A percentile compares a stretch with the other conserved stretches of the same genome.
Evolutionary conservation across 2,113 vertebrate genomes (phyloP).

Genomic region (Aspiorhynchus laticeps): DNA sequence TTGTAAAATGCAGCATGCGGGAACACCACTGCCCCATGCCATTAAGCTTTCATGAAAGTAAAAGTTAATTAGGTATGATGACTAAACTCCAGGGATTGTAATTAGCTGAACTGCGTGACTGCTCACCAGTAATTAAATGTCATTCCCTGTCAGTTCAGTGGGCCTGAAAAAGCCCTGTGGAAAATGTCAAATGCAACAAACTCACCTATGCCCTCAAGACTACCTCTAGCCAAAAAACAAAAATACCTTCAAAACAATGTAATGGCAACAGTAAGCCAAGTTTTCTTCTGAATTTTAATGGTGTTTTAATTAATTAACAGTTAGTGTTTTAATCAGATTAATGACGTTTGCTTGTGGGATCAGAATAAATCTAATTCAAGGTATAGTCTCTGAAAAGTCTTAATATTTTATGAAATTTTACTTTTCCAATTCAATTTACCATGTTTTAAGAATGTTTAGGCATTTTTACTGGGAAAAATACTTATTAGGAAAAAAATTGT

Average conservation of each 20-base stretch:
- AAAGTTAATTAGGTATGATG: constrained; percentile 94
- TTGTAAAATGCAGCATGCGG: constrained; percentile 73
- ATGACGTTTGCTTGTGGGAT: background rate
- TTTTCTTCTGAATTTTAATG: background rate
- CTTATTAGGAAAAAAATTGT: background rate
- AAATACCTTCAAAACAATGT: constrained; percentile 30
- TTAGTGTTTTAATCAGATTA: background rate
- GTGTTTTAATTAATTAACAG: background rate
- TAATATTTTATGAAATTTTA: background rate
- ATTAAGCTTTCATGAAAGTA: constrained; percentile 91
- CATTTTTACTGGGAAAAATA: background rate
- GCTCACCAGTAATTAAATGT: constrained; percentile 92
- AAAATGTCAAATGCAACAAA: constrained; percentile 74
- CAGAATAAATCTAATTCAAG: background rate
- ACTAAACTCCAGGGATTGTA: constrained; percentile 89
- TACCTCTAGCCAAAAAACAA: constrained; percentile 51
- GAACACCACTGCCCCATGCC: constrained; percentile 68
- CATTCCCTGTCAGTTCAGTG: constrained; percentile 85
- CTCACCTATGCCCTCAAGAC: constrained; percentile 66
- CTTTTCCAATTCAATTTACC: background rate
- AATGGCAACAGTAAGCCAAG: background rate
- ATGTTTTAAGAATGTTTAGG: background rate
- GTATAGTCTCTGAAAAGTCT: background rate
- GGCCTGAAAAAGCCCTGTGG: constrained; percentile 75
- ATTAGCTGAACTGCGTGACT: constrained; percentile 88